These are phyloP conservation scores for Papilio gigon DNA, from an alignment of 2,888 invertebrate genomes.

Conservation along the genomic window DNA sequence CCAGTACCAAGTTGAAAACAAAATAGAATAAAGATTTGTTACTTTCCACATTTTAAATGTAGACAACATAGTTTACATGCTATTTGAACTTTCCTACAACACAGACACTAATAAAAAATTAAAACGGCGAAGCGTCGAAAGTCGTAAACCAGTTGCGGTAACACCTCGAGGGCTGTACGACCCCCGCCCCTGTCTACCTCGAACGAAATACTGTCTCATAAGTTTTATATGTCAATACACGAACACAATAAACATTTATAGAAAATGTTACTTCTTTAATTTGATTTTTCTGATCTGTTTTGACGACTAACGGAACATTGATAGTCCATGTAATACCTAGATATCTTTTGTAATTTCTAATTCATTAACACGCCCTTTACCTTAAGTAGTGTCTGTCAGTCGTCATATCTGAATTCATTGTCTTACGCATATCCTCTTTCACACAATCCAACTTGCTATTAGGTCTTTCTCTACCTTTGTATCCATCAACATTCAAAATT, in stretches of 20 bases:
- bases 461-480: no score
- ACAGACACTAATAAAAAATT: slow-evolving; percentile 35
- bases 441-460: no score
- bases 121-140: slow-evolving; percentile 18
- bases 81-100: background rate
- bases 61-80: background rate
- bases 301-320: no score
- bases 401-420: no score
- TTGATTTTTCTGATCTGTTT: background rate
- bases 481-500: no score
- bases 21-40: no score
- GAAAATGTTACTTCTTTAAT: background rate
- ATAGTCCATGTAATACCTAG: no score
- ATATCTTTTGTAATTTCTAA: no score
- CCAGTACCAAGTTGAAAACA: no score
- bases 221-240: background rate
- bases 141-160: slow-evolving; percentile 22
- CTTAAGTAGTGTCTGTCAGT: no score
- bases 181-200: background rate
- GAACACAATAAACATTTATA: background rate
- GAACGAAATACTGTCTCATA: background rate
- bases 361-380: no score
- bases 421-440: no score
- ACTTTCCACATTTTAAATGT: background rate
- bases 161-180: slow-evolving; percentile 25